These are phyloP conservation scores for Mythimna vitellina DNA, from an alignment of 2,888 invertebrate genomes.

Conservation along the genomic window DNA sequence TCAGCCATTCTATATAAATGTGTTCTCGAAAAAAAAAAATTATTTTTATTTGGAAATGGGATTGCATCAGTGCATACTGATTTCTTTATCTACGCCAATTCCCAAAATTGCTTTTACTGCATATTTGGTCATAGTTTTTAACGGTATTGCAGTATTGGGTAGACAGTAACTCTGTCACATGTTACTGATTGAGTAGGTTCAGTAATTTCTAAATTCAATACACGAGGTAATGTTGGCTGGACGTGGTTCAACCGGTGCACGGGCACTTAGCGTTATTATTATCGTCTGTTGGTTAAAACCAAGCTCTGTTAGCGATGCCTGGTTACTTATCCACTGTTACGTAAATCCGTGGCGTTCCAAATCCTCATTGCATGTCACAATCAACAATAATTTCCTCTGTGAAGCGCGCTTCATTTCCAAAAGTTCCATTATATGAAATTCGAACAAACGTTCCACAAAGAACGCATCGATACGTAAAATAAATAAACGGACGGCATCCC, in stretches of 20 bases:
- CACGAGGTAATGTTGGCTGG: neutral
- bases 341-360: slow-evolving; percentile 22
- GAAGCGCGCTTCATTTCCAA: slow-evolving; percentile 31
- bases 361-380: slow-evolving; percentile 12
- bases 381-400: slow-evolving; percentile 6
- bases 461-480: slow-evolving; percentile 73
- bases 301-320: slow-evolving; percentile 28
- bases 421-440: slow-evolving; percentile 45
- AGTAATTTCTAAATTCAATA: slow-evolving; percentile 30
- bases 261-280: slow-evolving; percentile 48
- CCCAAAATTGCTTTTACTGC: slow-evolving; percentile 45
- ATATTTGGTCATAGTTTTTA: slow-evolving; percentile 27
- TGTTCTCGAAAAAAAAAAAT: neutral
- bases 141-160: slow-evolving; percentile 8
- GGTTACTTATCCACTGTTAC: slow-evolving; percentile 27
- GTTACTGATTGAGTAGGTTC: slow-evolving; percentile 10
- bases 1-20: neutral
- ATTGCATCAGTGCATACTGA: slow-evolving; percentile 17
- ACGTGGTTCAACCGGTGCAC: slow-evolving; percentile 41
- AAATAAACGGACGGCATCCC: slow-evolving; percentile 73
- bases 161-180: slow-evolving; percentile 21
- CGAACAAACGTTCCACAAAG: slow-evolving; percentile 58
- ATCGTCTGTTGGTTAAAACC: slow-evolving; percentile 30
- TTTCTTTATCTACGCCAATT: slow-evolving; percentile 19
- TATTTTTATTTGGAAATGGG: neutral